phyloP scores from a whole-genome alignment of 2,113 vertebrate genomes.

The Plotosus lineatus region DNA sequence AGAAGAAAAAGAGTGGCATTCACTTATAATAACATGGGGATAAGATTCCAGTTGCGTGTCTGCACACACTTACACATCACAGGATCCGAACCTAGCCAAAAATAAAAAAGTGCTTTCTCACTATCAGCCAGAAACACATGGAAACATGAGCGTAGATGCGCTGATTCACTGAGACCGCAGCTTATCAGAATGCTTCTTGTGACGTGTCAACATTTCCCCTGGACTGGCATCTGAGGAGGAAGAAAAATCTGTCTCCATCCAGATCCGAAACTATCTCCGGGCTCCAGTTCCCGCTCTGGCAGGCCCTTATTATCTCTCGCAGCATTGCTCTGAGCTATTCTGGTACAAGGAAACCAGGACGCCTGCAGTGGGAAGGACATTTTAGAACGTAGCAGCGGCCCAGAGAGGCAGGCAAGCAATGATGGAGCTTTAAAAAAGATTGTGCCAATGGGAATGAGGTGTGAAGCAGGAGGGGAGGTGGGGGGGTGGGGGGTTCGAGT shows the following conservation, averaged over 20 bases:
- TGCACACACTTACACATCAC: not conserved
- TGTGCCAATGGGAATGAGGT: not conserved
- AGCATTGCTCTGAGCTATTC: slow-evolving; percentile 66
- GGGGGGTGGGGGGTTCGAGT: too few species aligned
- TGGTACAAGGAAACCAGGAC: slow-evolving; percentile 72
- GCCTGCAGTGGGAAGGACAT: slow-evolving; percentile 66
- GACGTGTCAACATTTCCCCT: slow-evolving; percentile 28
- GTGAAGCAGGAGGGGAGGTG: too few species aligned
- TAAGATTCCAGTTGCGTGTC: not conserved
- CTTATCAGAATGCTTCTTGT: slow-evolving; percentile 7
- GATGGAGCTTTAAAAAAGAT: slow-evolving; percentile 7
- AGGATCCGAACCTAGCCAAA: not conserved
- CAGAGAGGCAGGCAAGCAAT: not conserved
- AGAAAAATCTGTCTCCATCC: not conserved
- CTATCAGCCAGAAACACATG: slow-evolving; percentile 41
- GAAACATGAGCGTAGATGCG: slow-evolving; percentile 28
- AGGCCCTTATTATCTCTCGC: slow-evolving; percentile 64
- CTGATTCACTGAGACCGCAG: slow-evolving; percentile 41
- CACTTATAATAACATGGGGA: not conserved
- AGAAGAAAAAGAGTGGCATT: too few species aligned
- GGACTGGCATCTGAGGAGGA: slow-evolving; percentile 10
- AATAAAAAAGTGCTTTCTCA: not conserved
- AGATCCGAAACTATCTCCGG: slow-evolving; percentile 63
- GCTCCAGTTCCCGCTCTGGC: slow-evolving; percentile 70
- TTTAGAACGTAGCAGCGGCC: slow-evolving; percentile 10